phyloP scores from a whole-genome alignment of 2,888 invertebrate species.

The Odontomyia ornata region DNA sequence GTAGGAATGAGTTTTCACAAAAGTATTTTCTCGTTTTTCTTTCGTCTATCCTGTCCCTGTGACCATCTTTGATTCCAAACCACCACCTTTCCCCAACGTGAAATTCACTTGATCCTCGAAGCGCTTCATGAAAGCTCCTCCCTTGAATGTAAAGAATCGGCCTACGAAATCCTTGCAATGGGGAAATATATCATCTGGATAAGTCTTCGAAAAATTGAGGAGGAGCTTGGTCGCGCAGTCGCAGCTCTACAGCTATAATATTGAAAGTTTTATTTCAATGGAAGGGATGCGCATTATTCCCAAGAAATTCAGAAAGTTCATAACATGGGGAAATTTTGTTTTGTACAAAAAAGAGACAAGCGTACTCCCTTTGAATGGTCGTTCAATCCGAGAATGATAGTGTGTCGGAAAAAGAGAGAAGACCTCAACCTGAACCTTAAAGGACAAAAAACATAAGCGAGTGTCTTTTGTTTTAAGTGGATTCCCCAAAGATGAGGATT shows the following conservation, averaged over 20 bases:
- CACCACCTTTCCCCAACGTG: background rate
- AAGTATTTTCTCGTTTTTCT: constrained; percentile 41
- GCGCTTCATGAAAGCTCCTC: background rate
- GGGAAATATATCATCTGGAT: background rate
- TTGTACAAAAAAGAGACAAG: background rate
- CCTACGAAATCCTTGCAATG: background rate
- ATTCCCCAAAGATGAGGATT: constrained; percentile 54
- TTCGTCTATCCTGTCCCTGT: background rate
- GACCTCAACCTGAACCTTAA: background rate
- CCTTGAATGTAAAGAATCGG: background rate
- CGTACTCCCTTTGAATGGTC: background rate
- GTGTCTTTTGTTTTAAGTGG: constrained; percentile 7
- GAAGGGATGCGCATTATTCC: background rate
- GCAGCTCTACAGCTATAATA: background rate
- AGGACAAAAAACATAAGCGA: background rate
- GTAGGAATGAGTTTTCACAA: constrained; percentile 4
- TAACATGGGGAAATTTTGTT: constrained; percentile 12
- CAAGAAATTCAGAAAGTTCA: background rate
- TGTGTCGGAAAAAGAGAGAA: background rate
- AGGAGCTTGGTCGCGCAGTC: constrained; percentile 3
- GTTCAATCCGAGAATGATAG: background rate
- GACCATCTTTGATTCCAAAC: background rate
- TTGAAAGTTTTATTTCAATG: background rate
- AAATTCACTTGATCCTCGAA: too few species aligned
- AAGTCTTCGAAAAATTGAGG: background rate